These are phyloP conservation scores for Melikaiella ostensackeni DNA, from an alignment of 2,888 invertebrate species.

Conservation along the genomic window DNA sequence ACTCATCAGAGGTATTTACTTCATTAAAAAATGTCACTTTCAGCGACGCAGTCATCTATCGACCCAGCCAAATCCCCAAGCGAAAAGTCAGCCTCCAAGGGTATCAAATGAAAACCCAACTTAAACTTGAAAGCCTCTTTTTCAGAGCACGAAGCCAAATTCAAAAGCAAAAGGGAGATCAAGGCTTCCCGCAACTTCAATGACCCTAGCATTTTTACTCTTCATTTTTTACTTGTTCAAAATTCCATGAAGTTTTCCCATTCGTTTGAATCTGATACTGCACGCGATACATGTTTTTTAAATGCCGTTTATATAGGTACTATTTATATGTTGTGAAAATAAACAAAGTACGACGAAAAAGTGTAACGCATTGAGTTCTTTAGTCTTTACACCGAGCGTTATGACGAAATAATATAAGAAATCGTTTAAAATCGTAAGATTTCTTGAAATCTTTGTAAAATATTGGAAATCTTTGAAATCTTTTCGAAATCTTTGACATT, in stretches of 20 bases:
- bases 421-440: too few species aligned
- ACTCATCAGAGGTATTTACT: neutral
- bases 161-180: slow-evolving; percentile 1
- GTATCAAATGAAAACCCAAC: slow-evolving; percentile 5
- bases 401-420: too few species aligned
- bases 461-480: too few species aligned
- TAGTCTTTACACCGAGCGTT: too few species aligned
- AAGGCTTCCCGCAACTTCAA: neutral
- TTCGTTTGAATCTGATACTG: too few species aligned
- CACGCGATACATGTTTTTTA: too few species aligned
- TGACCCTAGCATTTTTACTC: neutral
- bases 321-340: too few species aligned
- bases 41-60: slow-evolving; percentile 15
- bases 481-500: too few species aligned
- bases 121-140: neutral
- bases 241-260: neutral
- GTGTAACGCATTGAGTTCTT: too few species aligned
- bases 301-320: too few species aligned
- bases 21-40: slow-evolving; percentile 28
- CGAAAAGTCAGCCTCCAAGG: neutral
- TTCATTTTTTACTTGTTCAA: neutral
- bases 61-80: slow-evolving; percentile 8
- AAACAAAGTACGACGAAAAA: too few species aligned
- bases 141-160: neutral
- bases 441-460: too few species aligned